Conservation (phyloP, 2,797 vertebrate species). For the Tiaroga cobitis region DNA sequence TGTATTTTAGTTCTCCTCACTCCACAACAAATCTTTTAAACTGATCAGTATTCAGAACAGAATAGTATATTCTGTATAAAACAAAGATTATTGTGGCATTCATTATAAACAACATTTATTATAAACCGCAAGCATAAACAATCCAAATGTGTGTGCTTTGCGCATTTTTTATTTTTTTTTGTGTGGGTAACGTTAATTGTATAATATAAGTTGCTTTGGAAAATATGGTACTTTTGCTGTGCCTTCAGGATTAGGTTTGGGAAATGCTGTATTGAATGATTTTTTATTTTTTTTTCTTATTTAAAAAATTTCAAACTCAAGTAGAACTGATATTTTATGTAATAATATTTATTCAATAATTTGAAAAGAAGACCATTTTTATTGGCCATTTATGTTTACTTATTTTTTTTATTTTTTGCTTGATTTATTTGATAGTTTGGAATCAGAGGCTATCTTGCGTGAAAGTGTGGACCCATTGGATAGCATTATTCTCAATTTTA, state of each 20-base stretch:
- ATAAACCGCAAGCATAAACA: not conserved
- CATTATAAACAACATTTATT: too few species aligned
- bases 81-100: not conserved
- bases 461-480: constrained; percentile 46
- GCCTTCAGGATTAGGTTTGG: not conserved
- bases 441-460: constrained; percentile 24
- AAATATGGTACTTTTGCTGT: not conserved
- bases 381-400: not conserved
- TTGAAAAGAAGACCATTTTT: not conserved
- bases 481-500: constrained; percentile 54
- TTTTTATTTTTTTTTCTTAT: not conserved
- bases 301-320: not conserved
- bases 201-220: not conserved
- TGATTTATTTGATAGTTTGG: constrained; percentile 18
- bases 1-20: not conserved
- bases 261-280: not conserved
- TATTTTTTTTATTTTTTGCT: constrained; percentile 8
- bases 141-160: not conserved
- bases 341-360: not conserved
- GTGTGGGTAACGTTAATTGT: not conserved
- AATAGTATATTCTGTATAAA: too few species aligned
- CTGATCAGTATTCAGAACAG: not conserved
- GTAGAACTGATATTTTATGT: not conserved
- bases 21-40: not conserved
- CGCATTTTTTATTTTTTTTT: not conserved